Conservation (phyloP, 1,140 invertebrate species). For the Batillaria attramentaria region DNA sequence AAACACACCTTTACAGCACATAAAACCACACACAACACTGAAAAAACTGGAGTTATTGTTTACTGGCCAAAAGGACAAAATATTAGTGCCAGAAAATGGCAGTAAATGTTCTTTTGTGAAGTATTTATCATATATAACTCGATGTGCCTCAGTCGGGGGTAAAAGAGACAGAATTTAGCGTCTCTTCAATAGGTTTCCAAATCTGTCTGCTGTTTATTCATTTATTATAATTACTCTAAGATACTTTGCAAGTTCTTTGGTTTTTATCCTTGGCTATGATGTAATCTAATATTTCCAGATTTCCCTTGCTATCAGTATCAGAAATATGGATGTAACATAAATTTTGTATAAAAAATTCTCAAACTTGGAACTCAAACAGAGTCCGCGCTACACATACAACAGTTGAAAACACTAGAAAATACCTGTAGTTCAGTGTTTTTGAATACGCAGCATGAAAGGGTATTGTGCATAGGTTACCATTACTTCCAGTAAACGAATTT, state of each 20-base stretch:
- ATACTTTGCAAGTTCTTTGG: not conserved
- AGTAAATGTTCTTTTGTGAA: not conserved
- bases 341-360: not conserved
- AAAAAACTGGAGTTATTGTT: not conserved
- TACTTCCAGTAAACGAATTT: not conserved
- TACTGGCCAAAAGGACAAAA: no score
- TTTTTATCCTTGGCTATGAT: not conserved
- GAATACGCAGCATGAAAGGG: not conserved
- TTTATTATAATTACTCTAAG: not conserved
- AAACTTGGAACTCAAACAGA: no score
- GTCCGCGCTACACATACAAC: conserved; percentile 3
- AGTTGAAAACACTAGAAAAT: not conserved
- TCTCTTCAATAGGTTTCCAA: not conserved
- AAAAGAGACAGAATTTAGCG: not conserved
- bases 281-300: not conserved
- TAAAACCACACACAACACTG: not conserved
- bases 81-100: not conserved
- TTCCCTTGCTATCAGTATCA: not conserved
- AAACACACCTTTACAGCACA: not conserved
- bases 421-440: no score
- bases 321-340: not conserved
- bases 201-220: not conserved
- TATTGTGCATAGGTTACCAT: not conserved
- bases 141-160: not conserved
- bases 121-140: not conserved